A percentile compares a stretch with the other conserved stretches of the same genome.
Evolutionary conservation across 2,888 invertebrate species (phyloP).

Genomic region (Ennomos quercinarius): DNA sequence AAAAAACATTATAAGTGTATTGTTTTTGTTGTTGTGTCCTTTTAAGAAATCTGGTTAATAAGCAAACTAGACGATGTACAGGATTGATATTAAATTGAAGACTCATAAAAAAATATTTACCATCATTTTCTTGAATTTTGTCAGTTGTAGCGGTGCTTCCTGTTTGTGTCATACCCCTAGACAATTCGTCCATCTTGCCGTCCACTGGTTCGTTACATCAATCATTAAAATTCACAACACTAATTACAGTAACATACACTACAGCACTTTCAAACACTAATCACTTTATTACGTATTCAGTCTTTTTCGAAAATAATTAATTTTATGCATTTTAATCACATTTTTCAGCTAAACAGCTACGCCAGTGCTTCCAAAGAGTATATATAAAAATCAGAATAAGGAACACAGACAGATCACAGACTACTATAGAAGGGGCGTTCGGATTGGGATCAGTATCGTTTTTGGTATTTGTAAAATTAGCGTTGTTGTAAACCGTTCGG

Average conservation of each 20-base stretch:
- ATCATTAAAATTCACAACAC: constrained; percentile 77
- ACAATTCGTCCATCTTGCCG: constrained; percentile 85
- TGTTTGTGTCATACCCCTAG: constrained; percentile 85
- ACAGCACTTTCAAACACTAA: constrained; percentile 61
- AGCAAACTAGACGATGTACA: background rate
- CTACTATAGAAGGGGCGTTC: too few species aligned
- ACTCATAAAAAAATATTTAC: constrained; percentile 57
- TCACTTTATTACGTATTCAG: constrained; percentile 61
- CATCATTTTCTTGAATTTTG: constrained; percentile 80
- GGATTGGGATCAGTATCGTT: too few species aligned
- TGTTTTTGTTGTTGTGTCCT: constrained; percentile 13
- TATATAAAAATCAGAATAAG: too few species aligned
- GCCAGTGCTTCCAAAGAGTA: too few species aligned
- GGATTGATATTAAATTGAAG: background rate
- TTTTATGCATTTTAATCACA: constrained; percentile 75
- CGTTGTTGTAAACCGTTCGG: too few species aligned
- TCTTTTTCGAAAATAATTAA: constrained; percentile 67
- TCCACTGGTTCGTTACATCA: constrained; percentile 83
- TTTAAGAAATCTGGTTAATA: background rate
- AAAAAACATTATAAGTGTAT: background rate
- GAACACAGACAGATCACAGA: too few species aligned
- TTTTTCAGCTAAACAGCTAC: constrained; percentile 59
- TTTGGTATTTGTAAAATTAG: too few species aligned
- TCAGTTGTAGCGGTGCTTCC: constrained; percentile 82
- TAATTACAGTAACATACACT: constrained; percentile 58